phyloP scores from a whole-genome alignment of 2,113 vertebrate species.

The Myodes glareolus region DNA sequence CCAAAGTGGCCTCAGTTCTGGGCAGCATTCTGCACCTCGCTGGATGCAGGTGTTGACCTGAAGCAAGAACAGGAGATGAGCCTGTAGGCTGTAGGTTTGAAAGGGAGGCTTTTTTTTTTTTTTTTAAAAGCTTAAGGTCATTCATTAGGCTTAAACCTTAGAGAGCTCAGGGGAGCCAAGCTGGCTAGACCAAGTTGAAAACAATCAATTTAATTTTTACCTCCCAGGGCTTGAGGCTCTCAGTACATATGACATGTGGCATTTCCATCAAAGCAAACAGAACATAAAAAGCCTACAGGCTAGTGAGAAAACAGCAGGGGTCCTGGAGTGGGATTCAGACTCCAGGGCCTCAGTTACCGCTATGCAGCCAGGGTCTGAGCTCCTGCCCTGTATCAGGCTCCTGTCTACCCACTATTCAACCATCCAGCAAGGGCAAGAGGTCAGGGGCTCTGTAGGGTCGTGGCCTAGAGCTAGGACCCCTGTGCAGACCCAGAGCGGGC shows the following conservation, averaged over 20 bases:
- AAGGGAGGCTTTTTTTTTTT: not conserved
- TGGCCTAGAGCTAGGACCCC: not conserved
- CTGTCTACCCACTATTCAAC: not conserved
- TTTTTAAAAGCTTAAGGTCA: conserved; percentile 42
- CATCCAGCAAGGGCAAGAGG: not conserved
- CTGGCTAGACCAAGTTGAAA: conserved; percentile 62
- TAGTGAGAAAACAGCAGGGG: conserved; percentile 39
- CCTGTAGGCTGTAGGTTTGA: not conserved
- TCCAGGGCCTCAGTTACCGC: not conserved
- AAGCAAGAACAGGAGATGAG: not conserved
- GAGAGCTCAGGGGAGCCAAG: conserved; percentile 57
- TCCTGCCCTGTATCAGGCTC: not conserved
- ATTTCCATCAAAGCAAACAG: conserved; percentile 57
- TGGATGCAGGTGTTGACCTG: no score
- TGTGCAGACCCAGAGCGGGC: not conserved
- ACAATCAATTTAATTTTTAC: conserved; percentile 69
- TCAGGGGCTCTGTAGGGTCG: not conserved
- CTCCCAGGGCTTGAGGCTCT: conserved; percentile 39
- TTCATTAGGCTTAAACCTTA: conserved; percentile 49
- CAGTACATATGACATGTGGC: conserved; percentile 66
- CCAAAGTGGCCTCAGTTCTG: not conserved
- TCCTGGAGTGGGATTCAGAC: not conserved
- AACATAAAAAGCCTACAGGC: conserved; percentile 58
- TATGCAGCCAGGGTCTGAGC: not conserved
- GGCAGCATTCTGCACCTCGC: not conserved